These are phyloP conservation scores for Zeus faber DNA, from an alignment of 2,113 vertebrate species.

Conservation along the genomic window DNA sequence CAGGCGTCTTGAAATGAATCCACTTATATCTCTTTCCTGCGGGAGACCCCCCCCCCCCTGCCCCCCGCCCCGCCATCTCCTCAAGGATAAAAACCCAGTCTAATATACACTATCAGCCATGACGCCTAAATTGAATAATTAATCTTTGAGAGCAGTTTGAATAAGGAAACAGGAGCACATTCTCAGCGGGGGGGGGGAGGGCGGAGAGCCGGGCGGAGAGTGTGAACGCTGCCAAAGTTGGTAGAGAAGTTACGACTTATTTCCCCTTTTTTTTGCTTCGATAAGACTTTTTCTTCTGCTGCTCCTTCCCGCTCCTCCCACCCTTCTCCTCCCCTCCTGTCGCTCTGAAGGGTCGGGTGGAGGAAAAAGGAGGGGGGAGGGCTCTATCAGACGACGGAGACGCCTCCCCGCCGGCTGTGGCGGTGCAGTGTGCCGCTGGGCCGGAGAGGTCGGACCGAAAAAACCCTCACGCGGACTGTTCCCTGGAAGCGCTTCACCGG, in stretches of 20 bases:
- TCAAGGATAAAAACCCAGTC: conserved; percentile 48
- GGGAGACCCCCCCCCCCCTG: too few relatives aligned
- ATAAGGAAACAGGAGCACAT: conserved; percentile 38
- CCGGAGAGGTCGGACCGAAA: too few relatives aligned
- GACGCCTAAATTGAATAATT: conserved; percentile 59
- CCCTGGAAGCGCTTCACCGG: too few relatives aligned
- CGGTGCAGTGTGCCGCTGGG: too few relatives aligned
- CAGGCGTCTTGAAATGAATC: conserved; percentile 69
- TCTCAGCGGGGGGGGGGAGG: background rate
- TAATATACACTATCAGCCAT: conserved; percentile 48
- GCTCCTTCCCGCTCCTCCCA: background rate
- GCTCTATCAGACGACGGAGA: too few relatives aligned
- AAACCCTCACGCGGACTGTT: too few relatives aligned
- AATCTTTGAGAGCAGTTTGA: conserved; percentile 47
- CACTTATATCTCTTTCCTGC: conserved; percentile 68
- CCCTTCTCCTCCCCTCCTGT: background rate
- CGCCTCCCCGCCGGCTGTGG: too few relatives aligned
- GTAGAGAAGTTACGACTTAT: too few relatives aligned
- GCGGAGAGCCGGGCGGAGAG: background rate
- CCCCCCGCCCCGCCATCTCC: conserved; percentile 47
- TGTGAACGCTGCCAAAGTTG: background rate
- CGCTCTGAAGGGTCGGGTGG: too few relatives aligned
- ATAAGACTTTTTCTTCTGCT: background rate
- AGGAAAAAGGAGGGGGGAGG: too few relatives aligned
- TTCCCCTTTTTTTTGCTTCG: background rate